These are phyloP conservation scores for Cantharis rufa DNA, from an alignment of 2,888 invertebrate genomes.

Conservation along the genomic window DNA sequence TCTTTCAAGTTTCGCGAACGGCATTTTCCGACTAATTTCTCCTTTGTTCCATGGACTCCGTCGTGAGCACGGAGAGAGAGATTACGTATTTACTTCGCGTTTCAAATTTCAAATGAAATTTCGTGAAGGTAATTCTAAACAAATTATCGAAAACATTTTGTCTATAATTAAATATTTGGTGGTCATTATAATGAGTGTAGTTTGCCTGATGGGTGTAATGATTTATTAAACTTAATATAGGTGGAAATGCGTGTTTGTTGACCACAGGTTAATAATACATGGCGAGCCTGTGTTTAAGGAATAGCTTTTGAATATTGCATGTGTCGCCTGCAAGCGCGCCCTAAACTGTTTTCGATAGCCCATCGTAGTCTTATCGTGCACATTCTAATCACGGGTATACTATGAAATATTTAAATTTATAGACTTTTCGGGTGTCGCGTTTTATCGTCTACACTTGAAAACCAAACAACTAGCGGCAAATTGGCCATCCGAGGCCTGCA, in stretches of 20 bases:
- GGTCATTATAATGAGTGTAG: not conserved
- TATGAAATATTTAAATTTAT: conserved; percentile 39
- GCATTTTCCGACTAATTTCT: not conserved
- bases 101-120: not conserved
- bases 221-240: conserved; percentile 17
- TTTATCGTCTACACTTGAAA: conserved; percentile 28
- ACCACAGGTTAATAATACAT: conserved; percentile 41
- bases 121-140: not conserved
- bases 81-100: not conserved
- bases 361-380: conserved; percentile 20
- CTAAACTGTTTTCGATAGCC: conserved; percentile 39
- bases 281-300: conserved; percentile 34
- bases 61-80: too few species aligned
- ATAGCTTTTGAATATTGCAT: conserved; percentile 37
- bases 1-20: too few species aligned
- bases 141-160: not conserved
- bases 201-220: conserved; percentile 1
- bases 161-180: not conserved
- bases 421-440: conserved; percentile 21
- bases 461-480: conserved; percentile 42
- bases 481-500: conserved; percentile 43
- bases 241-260: conserved; percentile 33
- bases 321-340: conserved; percentile 29
- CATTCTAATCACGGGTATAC: conserved; percentile 11
- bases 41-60: not conserved